phyloP scores from a whole-genome alignment of 1,140 invertebrate genomes.

The Drosophila oshimai region DNA sequence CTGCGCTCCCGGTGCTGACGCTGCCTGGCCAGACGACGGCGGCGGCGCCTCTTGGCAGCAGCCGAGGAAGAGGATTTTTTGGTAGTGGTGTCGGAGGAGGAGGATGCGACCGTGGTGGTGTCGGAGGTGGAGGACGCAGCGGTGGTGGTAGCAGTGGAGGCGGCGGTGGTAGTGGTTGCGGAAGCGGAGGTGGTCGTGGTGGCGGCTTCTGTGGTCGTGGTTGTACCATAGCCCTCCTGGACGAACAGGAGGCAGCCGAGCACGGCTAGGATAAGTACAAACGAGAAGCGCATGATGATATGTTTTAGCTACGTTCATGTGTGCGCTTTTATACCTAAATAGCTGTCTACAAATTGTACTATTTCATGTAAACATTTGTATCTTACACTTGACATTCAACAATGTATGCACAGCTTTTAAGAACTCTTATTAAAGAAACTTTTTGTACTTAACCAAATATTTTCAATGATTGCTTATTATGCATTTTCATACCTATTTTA shows the following conservation, averaged over 20 bases:
- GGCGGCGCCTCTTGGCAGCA: constrained; percentile 21
- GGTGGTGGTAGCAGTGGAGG: neutral
- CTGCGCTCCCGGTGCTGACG: constrained; percentile 12
- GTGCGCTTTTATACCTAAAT: constrained; percentile 8
- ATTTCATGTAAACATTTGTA: too few relatives aligned
- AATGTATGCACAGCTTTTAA: too few relatives aligned
- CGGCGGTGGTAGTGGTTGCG: too few relatives aligned
- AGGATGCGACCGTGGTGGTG: neutral
- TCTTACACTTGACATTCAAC: too few relatives aligned
- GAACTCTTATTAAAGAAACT: too few relatives aligned
- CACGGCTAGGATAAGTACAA: constrained; percentile 5
- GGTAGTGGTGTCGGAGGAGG: neutral
- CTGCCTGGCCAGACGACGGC: constrained; percentile 15
- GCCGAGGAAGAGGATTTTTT: constrained; percentile 1
- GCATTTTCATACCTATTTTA: too few relatives aligned
- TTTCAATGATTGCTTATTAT: too few relatives aligned
- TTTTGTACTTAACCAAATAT: too few relatives aligned
- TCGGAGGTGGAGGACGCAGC: neutral
- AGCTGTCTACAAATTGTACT: too few relatives aligned
- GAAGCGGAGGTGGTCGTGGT: constrained; percentile 10
- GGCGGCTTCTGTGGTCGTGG: neutral
- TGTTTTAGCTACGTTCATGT: neutral
- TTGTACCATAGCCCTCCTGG: neutral
- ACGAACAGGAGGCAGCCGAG: constrained; percentile 5
- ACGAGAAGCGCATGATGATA: constrained; percentile 7